Evolutionary conservation across 2,888 invertebrate species (phyloP).

Genomic region (Schizaphis graminum): DNA sequence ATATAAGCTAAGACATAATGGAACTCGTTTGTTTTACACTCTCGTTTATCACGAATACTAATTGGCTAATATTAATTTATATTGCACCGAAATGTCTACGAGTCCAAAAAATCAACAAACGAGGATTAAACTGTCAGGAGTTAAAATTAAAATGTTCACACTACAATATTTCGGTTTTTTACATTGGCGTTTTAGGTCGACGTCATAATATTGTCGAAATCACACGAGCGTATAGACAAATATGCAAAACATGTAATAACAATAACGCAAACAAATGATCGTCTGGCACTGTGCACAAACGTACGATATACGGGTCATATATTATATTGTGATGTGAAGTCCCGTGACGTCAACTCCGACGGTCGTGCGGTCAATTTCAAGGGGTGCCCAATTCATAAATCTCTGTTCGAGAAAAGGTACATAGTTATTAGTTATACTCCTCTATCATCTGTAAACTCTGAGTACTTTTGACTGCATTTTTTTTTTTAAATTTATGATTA

Average conservation of each 20-base stretch:
- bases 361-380: not conserved
- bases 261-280: not conserved
- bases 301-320: not conserved
- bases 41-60: not conserved
- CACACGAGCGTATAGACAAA: no score
- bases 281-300: not conserved
- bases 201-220: not conserved
- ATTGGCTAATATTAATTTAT: not conserved
- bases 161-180: not conserved
- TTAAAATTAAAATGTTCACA: not conserved
- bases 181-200: not conserved
- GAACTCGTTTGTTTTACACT: not conserved
- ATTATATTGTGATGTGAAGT: not conserved
- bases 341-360: not conserved
- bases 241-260: not conserved
- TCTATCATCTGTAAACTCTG: no score
- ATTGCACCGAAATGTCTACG: not conserved
- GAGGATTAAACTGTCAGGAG: not conserved
- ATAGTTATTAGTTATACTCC: no score
- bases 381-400: not conserved
- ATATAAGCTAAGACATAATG: not conserved
- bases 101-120: not conserved
- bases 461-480: no score
- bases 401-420: not conserved
- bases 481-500: no score